These are phyloP conservation scores for Drepana arcuata DNA, from an alignment of 1,140 invertebrate genomes.

Conservation along the genomic window DNA sequence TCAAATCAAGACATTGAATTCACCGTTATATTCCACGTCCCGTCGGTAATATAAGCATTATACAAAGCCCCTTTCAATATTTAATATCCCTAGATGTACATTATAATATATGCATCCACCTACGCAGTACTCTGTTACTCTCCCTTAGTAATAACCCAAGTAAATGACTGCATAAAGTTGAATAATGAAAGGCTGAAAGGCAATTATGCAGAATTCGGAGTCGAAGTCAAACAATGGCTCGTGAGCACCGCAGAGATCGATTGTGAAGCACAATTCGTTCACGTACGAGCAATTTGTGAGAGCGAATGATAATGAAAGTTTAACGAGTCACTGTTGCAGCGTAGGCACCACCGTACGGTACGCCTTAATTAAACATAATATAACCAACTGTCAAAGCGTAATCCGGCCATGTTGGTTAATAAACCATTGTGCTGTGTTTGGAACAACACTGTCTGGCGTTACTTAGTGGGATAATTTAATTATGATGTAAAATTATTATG, in stretches of 20 bases:
- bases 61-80: conserved; percentile 47
- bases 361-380: conserved; percentile 57
- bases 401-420: conserved; percentile 11
- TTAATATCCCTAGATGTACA: conserved; percentile 62
- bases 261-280: conserved; percentile 61
- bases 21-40: too few species aligned
- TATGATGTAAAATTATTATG: conserved; percentile 3
- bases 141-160: conserved; percentile 66
- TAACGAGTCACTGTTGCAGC: conserved; percentile 49
- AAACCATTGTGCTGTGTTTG: conserved; percentile 17
- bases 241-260: conserved; percentile 55
- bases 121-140: conserved; percentile 56
- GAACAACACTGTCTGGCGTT: conserved; percentile 4
- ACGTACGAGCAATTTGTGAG: conserved; percentile 65
- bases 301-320: conserved; percentile 67
- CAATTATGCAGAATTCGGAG: conserved; percentile 70
- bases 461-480: not conserved
- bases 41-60: conserved; percentile 4
- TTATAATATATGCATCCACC: conserved; percentile 67
- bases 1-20: too few species aligned
- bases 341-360: conserved; percentile 18
- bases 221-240: conserved; percentile 67
- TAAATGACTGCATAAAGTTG: conserved; percentile 70
- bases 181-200: conserved; percentile 70
- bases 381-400: conserved; percentile 32